phyloP scores from a whole-genome alignment of 1,140 invertebrate genomes.

The Drosophila melanica region DNA sequence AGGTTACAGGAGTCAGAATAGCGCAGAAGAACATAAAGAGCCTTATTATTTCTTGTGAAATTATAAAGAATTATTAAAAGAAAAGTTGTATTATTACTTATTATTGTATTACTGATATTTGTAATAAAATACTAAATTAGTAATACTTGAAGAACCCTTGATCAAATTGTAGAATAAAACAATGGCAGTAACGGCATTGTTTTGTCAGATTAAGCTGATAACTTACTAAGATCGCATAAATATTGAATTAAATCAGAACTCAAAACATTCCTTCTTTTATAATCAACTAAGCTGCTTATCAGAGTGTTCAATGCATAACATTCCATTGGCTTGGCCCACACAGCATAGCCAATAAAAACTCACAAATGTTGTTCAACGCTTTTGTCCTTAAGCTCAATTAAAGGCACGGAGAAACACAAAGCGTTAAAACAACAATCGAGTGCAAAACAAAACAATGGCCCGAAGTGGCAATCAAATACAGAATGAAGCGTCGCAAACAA shows the following conservation, averaged over 20 bases:
- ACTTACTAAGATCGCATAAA: too few relatives aligned
- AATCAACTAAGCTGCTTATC: not conserved
- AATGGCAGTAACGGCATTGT: too few relatives aligned
- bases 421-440: not conserved
- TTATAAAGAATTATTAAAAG: too few relatives aligned
- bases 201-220: not conserved
- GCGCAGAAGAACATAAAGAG: too few relatives aligned
- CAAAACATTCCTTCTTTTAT: not conserved
- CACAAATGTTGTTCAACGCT: conserved; percentile 22
- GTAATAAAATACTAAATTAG: too few relatives aligned
- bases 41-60: too few relatives aligned
- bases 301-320: not conserved
- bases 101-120: too few relatives aligned
- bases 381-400: conserved; percentile 15
- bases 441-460: conserved; percentile 45
- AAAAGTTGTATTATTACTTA: too few relatives aligned
- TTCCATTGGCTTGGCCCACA: not conserved
- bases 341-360: conserved; percentile 3
- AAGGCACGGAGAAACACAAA: not conserved
- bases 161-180: too few relatives aligned
- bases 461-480: conserved; percentile 40
- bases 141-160: too few relatives aligned
- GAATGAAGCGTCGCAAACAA: conserved; percentile 24
- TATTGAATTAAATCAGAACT: not conserved
- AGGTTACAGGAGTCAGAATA: not conserved